These are phyloP conservation scores for Nomada goodeniana DNA, from an alignment of 2,888 invertebrate genomes.

Conservation along the genomic window DNA sequence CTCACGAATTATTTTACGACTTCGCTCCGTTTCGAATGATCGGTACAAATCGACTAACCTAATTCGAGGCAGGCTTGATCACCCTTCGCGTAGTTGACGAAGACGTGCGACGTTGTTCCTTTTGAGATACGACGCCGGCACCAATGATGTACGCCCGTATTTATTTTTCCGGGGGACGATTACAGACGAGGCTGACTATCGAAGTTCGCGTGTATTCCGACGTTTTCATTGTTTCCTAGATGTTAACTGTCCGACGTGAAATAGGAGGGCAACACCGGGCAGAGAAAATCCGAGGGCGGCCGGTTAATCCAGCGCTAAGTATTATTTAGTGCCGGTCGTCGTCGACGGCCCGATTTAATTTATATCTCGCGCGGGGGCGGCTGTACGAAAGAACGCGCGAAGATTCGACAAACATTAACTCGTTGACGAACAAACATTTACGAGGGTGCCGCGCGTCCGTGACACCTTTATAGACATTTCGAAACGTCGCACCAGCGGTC, in stretches of 20 bases:
- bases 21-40: neutral
- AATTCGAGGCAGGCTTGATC: neutral
- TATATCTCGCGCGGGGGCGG: constrained; percentile 68
- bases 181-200: constrained; percentile 11
- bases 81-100: neutral
- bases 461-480: constrained; percentile 75
- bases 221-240: constrained; percentile 43
- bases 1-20: constrained; percentile 8
- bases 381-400: constrained; percentile 68
- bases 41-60: neutral
- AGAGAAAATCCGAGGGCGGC: constrained; percentile 63
- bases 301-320: constrained; percentile 76
- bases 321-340: constrained; percentile 76
- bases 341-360: constrained; percentile 79
- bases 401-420: constrained; percentile 68
- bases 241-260: constrained; percentile 53
- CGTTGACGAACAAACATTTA: constrained; percentile 67
- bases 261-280: constrained; percentile 56
- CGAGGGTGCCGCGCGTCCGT: constrained; percentile 63
- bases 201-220: constrained; percentile 26
- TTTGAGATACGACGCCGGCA: too few species aligned
- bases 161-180: constrained; percentile 24
- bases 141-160: constrained; percentile 4
- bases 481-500: constrained; percentile 45
- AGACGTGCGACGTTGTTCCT: neutral